phyloP scores from a whole-genome alignment of 2,888 invertebrate genomes.

The Pollenia griseotomentosa region DNA sequence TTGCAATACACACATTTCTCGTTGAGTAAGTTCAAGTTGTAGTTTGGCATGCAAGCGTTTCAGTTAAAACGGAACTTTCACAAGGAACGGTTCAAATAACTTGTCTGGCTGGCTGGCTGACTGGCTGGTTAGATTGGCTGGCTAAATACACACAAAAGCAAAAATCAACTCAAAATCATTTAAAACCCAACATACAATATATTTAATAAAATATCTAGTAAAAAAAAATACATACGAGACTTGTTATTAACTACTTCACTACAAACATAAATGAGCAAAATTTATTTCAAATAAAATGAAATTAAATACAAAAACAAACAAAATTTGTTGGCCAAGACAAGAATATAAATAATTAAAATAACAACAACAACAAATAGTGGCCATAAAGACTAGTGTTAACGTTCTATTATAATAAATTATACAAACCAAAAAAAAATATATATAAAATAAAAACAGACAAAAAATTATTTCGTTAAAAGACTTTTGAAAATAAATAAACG shows the following conservation, averaged over 20 bases:
- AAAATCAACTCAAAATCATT: slow-evolving; percentile 25
- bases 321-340: slow-evolving; percentile 41
- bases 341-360: slow-evolving; percentile 53
- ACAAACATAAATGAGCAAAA: slow-evolving; percentile 31
- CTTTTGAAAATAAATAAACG: not conserved
- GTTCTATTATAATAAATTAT: slow-evolving; percentile 35
- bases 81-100: slow-evolving; percentile 80
- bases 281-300: slow-evolving; percentile 19
- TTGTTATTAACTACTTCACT: slow-evolving; percentile 11
- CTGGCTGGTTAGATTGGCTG: slow-evolving; percentile 38
- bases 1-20: slow-evolving; percentile 80
- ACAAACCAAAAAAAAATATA: not conserved
- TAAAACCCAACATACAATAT: slow-evolving; percentile 6
- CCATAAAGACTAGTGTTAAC: slow-evolving; percentile 45
- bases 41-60: slow-evolving; percentile 79
- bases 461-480: not conserved
- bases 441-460: slow-evolving; percentile 11
- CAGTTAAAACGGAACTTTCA: slow-evolving; percentile 83
- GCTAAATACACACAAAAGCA: slow-evolving; percentile 37
- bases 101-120: slow-evolving; percentile 70
- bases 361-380: slow-evolving; percentile 21
- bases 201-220: slow-evolving; percentile 3
- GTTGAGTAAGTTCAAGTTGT: slow-evolving; percentile 82
- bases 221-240: slow-evolving; percentile 34
- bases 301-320: not conserved